phyloP scores from a whole-genome alignment of 2,113 vertebrate species.

The Dunckerocampus dactyliophorus region DNA sequence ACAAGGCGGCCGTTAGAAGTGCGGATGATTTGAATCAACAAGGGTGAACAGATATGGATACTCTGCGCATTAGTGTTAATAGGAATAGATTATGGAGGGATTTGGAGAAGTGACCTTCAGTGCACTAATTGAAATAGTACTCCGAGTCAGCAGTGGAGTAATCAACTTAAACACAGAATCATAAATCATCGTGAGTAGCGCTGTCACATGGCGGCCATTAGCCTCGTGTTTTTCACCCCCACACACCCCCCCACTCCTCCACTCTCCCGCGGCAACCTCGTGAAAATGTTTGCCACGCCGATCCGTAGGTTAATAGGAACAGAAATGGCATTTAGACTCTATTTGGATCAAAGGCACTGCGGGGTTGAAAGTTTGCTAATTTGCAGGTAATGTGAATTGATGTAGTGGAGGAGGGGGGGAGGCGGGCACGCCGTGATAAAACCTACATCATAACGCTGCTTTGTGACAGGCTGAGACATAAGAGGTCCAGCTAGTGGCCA shows the following conservation, averaged over 20 bases:
- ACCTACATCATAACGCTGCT: conserved; percentile 22
- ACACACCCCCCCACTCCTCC: no score
- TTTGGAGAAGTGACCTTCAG: conserved; percentile 99
- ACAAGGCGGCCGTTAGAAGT: conserved; percentile 94
- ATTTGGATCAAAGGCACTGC: conserved; percentile 99
- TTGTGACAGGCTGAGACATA: conserved; percentile 28
- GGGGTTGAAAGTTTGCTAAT: conserved; percentile 99
- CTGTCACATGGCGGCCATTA: conserved; percentile 98
- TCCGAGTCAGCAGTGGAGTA: conserved; percentile 99
- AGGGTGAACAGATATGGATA: conserved; percentile 99
- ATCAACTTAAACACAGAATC: conserved; percentile 99
- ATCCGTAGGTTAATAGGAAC: conserved; percentile 99
- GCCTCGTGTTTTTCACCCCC: conserved; percentile 83
- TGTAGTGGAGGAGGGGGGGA: conserved; percentile 88
- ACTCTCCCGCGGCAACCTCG: conserved; percentile 84
- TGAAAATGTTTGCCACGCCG: conserved; percentile 97
- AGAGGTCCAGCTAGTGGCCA: conserved; percentile 32
- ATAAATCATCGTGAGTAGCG: conserved; percentile 99
- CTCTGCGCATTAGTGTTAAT: conserved; percentile 99
- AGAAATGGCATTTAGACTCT: conserved; percentile 99
- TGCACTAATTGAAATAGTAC: conserved; percentile 99
- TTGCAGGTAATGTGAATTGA: conserved; percentile 99
- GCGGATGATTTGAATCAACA: conserved; percentile 99
- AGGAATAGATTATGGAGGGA: conserved; percentile 99
- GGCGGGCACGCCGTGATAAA: conserved; percentile 19